Evolutionary conservation across 2,888 invertebrate genomes (phyloP).

Genomic region (Hymenopus coronatus): DNA sequence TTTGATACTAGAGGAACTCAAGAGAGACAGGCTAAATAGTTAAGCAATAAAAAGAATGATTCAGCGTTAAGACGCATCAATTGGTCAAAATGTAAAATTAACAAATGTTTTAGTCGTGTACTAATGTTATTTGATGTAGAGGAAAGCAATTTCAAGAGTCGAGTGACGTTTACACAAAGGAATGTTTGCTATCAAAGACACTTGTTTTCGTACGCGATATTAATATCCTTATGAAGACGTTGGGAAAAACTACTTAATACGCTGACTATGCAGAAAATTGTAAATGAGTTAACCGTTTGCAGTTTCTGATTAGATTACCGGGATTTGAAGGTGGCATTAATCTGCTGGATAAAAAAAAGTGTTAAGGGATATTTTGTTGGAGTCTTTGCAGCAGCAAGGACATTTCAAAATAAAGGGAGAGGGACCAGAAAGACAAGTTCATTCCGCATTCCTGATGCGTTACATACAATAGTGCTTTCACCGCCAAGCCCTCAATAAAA

Average conservation of each 20-base stretch:
- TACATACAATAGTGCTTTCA: not conserved
- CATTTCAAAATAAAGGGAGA: not conserved
- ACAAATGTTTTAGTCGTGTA: too few species aligned
- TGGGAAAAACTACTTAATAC: not conserved
- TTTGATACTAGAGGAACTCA: too few species aligned
- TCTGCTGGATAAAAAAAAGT: too few species aligned
- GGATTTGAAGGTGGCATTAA: too few species aligned
- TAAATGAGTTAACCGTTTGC: not conserved
- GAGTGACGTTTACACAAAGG: not conserved
- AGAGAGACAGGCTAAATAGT: too few species aligned
- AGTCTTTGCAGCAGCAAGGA: not conserved
- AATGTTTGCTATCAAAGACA: not conserved
- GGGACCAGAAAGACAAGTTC: not conserved
- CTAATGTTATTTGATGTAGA: too few species aligned
- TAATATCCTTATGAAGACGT: too few species aligned
- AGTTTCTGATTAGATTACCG: too few species aligned
- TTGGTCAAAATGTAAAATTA: too few species aligned
- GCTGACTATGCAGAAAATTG: not conserved
- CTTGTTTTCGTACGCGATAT: not conserved
- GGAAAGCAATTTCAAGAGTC: too few species aligned
- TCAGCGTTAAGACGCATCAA: too few species aligned
- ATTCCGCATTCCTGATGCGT: not conserved
- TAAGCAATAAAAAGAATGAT: too few species aligned
- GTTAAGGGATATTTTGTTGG: not conserved
- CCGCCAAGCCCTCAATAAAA: not conserved